A percentile compares a stretch with the other conserved stretches of the same genome.
Conservation (phyloP, 2,113 vertebrate genomes). For the Puffinus mauretanicus region DNA sequence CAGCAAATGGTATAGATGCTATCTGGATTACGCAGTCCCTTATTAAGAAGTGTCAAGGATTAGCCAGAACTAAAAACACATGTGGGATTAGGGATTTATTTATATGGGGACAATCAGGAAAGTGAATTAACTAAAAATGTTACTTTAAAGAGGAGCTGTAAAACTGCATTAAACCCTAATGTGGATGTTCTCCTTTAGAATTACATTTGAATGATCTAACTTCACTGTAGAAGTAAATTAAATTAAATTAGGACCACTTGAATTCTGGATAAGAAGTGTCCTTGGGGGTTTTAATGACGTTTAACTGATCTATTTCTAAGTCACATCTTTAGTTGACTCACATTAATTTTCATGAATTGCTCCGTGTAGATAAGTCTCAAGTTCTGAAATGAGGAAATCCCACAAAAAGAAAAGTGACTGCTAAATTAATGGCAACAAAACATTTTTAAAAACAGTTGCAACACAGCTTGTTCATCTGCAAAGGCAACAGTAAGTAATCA, state of each 20-base stretch:
- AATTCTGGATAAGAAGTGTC: conserved; percentile 47
- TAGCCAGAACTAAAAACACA: conserved; percentile 49
- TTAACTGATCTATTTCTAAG: conserved; percentile 55
- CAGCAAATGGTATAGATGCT: neutral
- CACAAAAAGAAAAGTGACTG: conserved; percentile 14
- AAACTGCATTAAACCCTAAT: conserved; percentile 54
- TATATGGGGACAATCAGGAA: conserved; percentile 45
- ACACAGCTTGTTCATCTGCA: neutral
- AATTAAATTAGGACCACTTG: conserved; percentile 58
- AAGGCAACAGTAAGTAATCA: neutral
- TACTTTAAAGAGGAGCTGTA: conserved; percentile 58
- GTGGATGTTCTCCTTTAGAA: conserved; percentile 51
- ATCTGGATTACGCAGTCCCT: conserved; percentile 40
- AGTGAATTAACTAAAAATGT: conserved; percentile 55
- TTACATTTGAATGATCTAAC: conserved; percentile 48
- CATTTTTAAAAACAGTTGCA: neutral
- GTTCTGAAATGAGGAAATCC: conserved; percentile 15
- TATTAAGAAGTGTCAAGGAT: conserved; percentile 52
- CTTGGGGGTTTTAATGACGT: conserved; percentile 25
- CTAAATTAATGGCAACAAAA: conserved; percentile 3
- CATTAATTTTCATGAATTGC: conserved; percentile 53
- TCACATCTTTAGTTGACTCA: conserved; percentile 29
- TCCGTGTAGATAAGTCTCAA: neutral
- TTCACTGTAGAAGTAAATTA: conserved; percentile 58
- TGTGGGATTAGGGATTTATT: conserved; percentile 56